A percentile compares a stretch with the other conserved stretches of the same genome.
Conservation (phyloP, 2,113 vertebrate genomes). For the Oxygymnocypris stewartii region DNA sequence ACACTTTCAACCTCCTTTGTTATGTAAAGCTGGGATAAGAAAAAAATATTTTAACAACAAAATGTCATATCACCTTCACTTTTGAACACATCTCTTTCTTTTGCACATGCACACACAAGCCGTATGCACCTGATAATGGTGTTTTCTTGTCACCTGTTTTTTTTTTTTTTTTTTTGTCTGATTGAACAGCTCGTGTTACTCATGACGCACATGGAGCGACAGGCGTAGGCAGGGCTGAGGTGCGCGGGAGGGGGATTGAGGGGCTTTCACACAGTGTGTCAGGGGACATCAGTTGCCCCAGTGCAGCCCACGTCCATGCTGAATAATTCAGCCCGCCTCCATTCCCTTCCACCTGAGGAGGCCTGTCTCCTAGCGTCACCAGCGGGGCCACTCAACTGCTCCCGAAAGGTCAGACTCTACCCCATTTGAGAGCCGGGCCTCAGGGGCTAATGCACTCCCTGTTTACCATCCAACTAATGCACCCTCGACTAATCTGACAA, state of each 20-base stretch:
- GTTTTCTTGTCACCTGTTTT: constrained; percentile 55
- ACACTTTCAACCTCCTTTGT: neutral
- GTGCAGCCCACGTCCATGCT: constrained; percentile 64
- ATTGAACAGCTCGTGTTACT: constrained; percentile 21
- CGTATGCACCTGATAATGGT: constrained; percentile 30
- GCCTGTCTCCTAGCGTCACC: constrained; percentile 83
- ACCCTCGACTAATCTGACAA: constrained; percentile 68
- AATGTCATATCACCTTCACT: neutral
- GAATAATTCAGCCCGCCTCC: constrained; percentile 80
- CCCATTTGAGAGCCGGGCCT: constrained; percentile 50
- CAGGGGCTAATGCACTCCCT: constrained; percentile 66
- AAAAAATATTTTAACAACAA: neutral
- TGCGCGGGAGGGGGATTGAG: constrained; percentile 32
- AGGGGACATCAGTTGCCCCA: constrained; percentile 68
- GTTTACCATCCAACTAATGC: constrained; percentile 68
- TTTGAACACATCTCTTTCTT: neutral
- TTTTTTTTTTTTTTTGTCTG: constrained; percentile 9
- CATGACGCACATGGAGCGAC: constrained; percentile 62
- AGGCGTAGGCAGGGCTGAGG: constrained; percentile 51
- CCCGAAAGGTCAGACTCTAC: constrained; percentile 76
- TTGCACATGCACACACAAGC: constrained; percentile 25
- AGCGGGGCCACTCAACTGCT: constrained; percentile 79
- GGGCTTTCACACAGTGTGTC: constrained; percentile 59
- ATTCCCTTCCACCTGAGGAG: constrained; percentile 82
- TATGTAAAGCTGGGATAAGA: neutral